Evolutionary conservation across 1,140 invertebrate genomes (phyloP).

Genomic region (Lepidurus couesii): DNA sequence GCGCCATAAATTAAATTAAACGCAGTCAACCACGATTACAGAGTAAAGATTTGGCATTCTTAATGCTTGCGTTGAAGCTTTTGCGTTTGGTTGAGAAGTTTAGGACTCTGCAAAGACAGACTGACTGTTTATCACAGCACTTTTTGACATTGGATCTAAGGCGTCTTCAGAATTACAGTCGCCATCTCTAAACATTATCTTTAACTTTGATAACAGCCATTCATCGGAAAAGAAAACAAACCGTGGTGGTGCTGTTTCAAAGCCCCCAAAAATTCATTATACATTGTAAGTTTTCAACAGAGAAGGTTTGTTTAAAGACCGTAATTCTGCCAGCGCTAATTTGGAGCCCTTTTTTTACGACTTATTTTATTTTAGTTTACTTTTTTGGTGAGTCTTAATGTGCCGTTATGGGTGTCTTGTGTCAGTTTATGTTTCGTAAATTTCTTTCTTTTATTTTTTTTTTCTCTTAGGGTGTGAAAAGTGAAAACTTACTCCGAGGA

Average conservation of each 20-base stretch:
- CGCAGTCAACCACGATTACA: neutral
- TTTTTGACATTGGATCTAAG: neutral
- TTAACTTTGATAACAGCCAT: neutral
- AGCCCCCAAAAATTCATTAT: neutral
- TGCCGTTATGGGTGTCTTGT: neutral
- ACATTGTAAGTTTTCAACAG: neutral
- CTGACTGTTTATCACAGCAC: neutral
- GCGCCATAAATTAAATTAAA: neutral
- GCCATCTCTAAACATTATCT: conserved; percentile 5
- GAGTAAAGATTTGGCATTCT: neutral
- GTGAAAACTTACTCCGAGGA: conserved; percentile 29
- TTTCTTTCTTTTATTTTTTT: neutral
- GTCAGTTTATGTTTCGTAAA: neutral
- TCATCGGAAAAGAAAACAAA: neutral
- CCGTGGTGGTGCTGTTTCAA: neutral
- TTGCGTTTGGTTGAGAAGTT: neutral
- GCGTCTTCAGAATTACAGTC: conserved; percentile 4
- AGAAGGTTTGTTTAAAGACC: neutral
- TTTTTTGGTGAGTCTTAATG: too few relatives aligned
- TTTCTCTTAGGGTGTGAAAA: neutral
- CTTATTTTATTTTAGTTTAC: too few relatives aligned
- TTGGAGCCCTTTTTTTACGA: too few relatives aligned
- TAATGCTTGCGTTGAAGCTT: neutral
- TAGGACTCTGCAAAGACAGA: neutral
- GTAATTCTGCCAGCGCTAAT: neutral